Conservation (phyloP, 2,797 vertebrate genomes). For the Coendou prehensilis region DNA sequence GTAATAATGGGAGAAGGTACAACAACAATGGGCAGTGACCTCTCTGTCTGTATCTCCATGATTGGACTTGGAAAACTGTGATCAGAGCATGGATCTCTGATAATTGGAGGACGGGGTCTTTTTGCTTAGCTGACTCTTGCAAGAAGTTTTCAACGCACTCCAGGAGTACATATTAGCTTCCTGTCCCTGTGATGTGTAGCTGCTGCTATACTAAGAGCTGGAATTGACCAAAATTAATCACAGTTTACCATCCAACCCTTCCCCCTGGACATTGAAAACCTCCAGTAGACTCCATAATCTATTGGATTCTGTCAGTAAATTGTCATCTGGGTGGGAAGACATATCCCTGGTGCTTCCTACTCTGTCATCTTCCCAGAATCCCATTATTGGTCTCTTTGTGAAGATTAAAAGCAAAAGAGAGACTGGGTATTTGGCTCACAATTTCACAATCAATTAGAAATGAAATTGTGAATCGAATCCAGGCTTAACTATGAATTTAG, state of each 20-base stretch:
- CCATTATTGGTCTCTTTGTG: neutral
- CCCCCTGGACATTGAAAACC: neutral
- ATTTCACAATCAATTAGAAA: constrained; percentile 21
- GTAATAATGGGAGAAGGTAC: neutral
- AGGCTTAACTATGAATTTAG: neutral
- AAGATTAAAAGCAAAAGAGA: neutral
- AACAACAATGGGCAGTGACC: neutral
- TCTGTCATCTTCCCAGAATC: neutral
- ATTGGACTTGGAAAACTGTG: neutral
- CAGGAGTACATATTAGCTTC: neutral
- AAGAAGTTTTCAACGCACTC: neutral
- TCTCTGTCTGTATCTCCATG: neutral
- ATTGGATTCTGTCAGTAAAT: neutral
- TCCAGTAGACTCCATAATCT: neutral
- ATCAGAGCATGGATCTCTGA: neutral
- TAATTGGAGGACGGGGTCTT: neutral
- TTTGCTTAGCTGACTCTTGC: neutral
- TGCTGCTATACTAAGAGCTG: neutral
- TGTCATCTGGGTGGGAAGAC: neutral
- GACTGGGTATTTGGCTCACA: constrained; percentile 7
- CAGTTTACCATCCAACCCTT: neutral
- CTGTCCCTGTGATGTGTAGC: neutral
- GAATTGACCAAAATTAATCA: neutral
- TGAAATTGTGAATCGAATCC: constrained; percentile 15
- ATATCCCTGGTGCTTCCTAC: neutral